A percentile compares a stretch with the other conserved stretches of the same genome.
These are phyloP conservation scores for Nothocercus nigrocapillus DNA, from an alignment of 2,113 vertebrate genomes.

Conservation along the genomic window DNA sequence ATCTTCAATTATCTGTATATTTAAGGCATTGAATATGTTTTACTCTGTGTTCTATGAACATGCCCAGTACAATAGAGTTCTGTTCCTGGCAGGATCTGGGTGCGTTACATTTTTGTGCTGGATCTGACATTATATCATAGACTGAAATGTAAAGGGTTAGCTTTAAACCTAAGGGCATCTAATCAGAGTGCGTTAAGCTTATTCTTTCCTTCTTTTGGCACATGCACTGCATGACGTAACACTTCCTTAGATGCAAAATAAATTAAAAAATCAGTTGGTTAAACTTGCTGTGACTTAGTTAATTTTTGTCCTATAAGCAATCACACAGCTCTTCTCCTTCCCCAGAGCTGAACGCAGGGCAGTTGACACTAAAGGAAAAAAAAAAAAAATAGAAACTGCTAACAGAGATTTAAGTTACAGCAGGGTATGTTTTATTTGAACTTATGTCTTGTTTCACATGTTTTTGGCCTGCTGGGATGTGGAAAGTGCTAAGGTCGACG, in stretches of 20 bases:
- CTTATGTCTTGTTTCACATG: not conserved
- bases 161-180: not conserved
- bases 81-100: not conserved
- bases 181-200: not conserved
- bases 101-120: not conserved
- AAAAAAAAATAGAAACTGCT: not conserved
- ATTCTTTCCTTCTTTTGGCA: not conserved
- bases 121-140: not conserved
- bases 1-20: not conserved
- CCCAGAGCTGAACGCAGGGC: not conserved
- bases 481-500: not conserved
- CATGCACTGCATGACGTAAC: not conserved
- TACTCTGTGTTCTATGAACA: not conserved
- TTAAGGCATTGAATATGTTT: not conserved
- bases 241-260: conserved; percentile 16
- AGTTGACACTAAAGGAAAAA: not conserved
- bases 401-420: not conserved
- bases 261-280: conserved; percentile 1
- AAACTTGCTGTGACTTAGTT: not conserved
- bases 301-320: not conserved
- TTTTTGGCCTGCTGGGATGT: not conserved
- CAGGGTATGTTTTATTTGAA: not conserved
- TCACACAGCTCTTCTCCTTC: not conserved
- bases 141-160: not conserved
- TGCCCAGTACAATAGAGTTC: not conserved